A percentile compares a stretch with the other conserved stretches of the same genome.
Evolutionary conservation across 2,888 invertebrate genomes (phyloP).

Genomic region (Drosophila macrospina): DNA sequence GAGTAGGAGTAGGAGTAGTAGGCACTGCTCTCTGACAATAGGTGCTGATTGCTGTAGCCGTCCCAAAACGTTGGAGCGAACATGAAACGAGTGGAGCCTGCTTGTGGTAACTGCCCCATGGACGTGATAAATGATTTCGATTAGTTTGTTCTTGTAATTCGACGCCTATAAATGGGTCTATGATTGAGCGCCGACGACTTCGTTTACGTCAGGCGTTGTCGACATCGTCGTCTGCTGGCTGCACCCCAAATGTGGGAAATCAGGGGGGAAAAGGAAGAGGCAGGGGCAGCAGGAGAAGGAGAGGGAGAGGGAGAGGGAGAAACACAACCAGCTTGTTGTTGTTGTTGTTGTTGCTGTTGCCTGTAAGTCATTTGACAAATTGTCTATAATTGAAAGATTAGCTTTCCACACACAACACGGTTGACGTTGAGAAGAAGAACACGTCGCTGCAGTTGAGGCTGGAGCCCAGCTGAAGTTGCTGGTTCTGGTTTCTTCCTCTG

Average conservation of each 20-base stretch:
- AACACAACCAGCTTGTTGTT: conserved; percentile 34
- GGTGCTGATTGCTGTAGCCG: conserved; percentile 77
- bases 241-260: conserved; percentile 54
- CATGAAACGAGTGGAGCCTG: conserved; percentile 62
- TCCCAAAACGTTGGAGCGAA: conserved; percentile 58
- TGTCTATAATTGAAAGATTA: conserved; percentile 86
- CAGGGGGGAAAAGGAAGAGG: background rate
- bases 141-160: conserved; percentile 85
- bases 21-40: conserved; percentile 74
- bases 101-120: conserved; percentile 50
- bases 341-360: conserved; percentile 50
- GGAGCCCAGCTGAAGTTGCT: conserved; percentile 5
- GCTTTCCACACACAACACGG: conserved; percentile 80
- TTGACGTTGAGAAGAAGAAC: conserved; percentile 71
- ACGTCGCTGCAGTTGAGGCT: conserved; percentile 50
- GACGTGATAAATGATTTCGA: conserved; percentile 85
- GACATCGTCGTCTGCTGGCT: conserved; percentile 56
- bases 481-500: conserved; percentile 18
- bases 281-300: too few relatives aligned
- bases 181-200: conserved; percentile 82
- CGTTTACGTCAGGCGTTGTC: conserved; percentile 72
- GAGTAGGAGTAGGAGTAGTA: conserved; percentile 26
- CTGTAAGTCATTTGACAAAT: conserved; percentile 85
- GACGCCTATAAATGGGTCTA: conserved; percentile 85
- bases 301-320: background rate